Evolutionary conservation across 92 coral and sea anemone genomes (phyloP), one percentile per base, ranked within the genome.

Genomic region (Virgularia gustaviana): DNA sequence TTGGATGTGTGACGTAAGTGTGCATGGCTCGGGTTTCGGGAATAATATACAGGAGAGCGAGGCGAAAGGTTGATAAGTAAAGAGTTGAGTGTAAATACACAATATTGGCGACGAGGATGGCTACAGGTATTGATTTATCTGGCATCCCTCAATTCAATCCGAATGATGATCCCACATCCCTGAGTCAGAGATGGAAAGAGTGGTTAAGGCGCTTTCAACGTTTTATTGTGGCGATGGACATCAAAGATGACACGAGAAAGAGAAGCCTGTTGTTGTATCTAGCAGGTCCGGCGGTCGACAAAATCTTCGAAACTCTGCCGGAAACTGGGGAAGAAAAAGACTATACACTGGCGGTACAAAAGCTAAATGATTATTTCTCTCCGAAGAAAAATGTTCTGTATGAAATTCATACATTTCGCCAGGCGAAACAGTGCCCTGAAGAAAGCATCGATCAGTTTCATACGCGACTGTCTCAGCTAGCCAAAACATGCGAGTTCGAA

Each of bases 81-180:
- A n/a, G n/a, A n/a, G n/a, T n/a, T n/a, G n/a, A n/a, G n/a, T n/a
- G n/a, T n/a, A 39, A 39, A 39, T 8, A 52, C 58, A 52, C 58
- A 52, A 52, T 52, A 52, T 52, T 52, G 58, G 58, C 58, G 58
- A 52, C 58, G 58, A 52, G 58, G 25, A 52, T 52, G 22, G 9
- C 11, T 6, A 41, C 47, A 41, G 47, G 9, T 9, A 9, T 41
- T 41, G 47, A 41, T 41, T 41, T 41, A 16, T 41, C 47, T 9
- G 47, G 47, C 9, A 9, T 52, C 7, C 58, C 13, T 6, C 58
- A 52, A 52, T 41, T 41, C 16, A 41, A 41, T n/a, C 47, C 47
- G n/a, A 10, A 52, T 22, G 58, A 52, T 10, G 58, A 52, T 22
- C 58, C 58, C 7, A 23, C 58, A 11, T 11, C 58, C 8, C 7